These are phyloP conservation scores for Megamerina dolium DNA, from an alignment of 2,888 invertebrate species.

Conservation along the genomic window DNA sequence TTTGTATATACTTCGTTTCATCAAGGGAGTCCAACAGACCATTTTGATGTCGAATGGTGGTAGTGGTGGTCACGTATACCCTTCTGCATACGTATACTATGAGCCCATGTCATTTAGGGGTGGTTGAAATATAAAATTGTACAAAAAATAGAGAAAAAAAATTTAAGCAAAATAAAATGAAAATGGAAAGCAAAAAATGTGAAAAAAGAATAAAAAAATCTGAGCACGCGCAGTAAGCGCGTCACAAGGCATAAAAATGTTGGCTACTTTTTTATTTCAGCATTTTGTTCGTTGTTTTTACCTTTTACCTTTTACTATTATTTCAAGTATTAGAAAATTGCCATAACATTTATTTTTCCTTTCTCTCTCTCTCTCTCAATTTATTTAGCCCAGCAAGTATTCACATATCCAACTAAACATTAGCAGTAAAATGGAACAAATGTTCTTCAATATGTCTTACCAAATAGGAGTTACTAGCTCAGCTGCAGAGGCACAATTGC, in stretches of 20 bases:
- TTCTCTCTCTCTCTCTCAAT: constrained; percentile 3
- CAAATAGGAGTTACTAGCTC: no score
- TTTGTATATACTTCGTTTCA: background rate
- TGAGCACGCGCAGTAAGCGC: constrained; percentile 38
- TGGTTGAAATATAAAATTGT: constrained; percentile 24
- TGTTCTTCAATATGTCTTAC: no score
- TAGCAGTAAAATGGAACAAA: constrained; percentile 48
- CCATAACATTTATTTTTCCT: background rate
- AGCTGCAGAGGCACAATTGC: no score
- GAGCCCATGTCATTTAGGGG: constrained; percentile 28
- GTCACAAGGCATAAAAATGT: constrained; percentile 14
- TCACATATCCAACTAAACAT: no score
- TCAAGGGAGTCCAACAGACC: no score
- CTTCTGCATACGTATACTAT: no score
- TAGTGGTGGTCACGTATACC: no score
- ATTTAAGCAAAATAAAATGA: constrained; percentile 14
- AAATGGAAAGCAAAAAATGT: constrained; percentile 21
- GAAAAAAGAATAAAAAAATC: constrained; percentile 23
- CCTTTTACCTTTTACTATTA: background rate
- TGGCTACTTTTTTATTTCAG: no score
- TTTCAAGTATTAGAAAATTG: background rate
- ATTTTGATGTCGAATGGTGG: no score
- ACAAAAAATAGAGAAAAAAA: constrained; percentile 4
- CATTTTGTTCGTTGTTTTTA: background rate
- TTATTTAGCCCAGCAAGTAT: no score